These are phyloP conservation scores for Drosophila athabasca DNA, from an alignment of 1,140 invertebrate genomes.

Conservation along the genomic window DNA sequence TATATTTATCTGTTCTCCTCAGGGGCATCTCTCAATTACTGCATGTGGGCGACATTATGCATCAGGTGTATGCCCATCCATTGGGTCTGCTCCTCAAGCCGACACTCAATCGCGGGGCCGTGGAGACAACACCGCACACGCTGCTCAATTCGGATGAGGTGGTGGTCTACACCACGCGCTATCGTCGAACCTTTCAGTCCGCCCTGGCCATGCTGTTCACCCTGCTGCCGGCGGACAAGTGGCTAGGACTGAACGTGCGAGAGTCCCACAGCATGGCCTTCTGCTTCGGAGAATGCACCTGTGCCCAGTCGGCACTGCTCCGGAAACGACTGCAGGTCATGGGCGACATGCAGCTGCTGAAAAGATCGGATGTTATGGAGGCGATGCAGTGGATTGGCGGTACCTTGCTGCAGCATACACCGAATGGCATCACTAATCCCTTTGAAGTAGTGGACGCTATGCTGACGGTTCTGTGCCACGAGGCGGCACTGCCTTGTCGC, in stretches of 20 bases:
- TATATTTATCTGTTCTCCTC: not conserved
- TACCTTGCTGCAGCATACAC: constrained; percentile 87
- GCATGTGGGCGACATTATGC: constrained; percentile 89
- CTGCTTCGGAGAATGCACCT: constrained; percentile 92
- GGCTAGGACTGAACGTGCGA: constrained; percentile 83
- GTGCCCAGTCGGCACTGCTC: constrained; percentile 87
- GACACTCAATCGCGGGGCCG: constrained; percentile 20
- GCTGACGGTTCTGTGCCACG: constrained; percentile 93
- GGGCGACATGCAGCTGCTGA: constrained; percentile 51
- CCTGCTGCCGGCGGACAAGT: constrained; percentile 86
- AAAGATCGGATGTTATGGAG: constrained; percentile 87
- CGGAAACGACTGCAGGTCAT: constrained; percentile 54
- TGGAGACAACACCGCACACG: constrained; percentile 70
- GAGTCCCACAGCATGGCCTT: constrained; percentile 93
- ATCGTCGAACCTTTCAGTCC: constrained; percentile 95
- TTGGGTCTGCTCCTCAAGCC: constrained; percentile 84
- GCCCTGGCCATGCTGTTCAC: constrained; percentile 91
- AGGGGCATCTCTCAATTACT: constrained; percentile 90
- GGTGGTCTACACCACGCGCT: constrained; percentile 91
- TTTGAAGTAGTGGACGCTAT: constrained; percentile 91
- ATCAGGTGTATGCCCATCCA: constrained; percentile 88
- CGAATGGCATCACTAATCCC: constrained; percentile 86
- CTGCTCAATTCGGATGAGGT: constrained; percentile 86
- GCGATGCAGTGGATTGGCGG: constrained; percentile 86
- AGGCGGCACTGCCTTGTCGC: constrained; percentile 89